Evolutionary conservation across 1,140 invertebrate species (phyloP).

Genomic region (Aphidius gifuensis): DNA sequence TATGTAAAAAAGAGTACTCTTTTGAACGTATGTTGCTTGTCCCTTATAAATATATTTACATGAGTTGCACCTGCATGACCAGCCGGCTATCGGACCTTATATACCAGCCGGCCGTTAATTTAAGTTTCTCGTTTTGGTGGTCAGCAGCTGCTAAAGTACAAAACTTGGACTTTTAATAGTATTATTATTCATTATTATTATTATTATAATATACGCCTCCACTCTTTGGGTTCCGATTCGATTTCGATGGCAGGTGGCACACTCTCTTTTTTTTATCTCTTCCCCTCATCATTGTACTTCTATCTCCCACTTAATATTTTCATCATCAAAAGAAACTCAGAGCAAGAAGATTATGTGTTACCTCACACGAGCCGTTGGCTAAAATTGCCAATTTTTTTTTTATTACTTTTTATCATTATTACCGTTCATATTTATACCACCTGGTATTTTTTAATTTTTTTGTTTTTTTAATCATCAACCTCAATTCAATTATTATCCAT

Average conservation of each 20-base stretch:
- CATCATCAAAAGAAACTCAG: constrained; percentile 15
- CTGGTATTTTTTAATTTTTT: constrained; percentile 7
- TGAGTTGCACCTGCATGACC: constrained; percentile 41
- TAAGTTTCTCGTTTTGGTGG: constrained; percentile 46
- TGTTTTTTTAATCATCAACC: background rate
- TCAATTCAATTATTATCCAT: no score
- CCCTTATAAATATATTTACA: constrained; percentile 7
- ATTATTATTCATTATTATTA: constrained; percentile 2
- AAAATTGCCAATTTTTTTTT: constrained; percentile 6
- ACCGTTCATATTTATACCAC: constrained; percentile 12
- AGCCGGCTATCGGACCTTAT: constrained; percentile 30
- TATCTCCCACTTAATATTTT: constrained; percentile 10
- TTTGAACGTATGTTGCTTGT: background rate
- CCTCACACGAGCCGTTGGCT: constrained; percentile 26
- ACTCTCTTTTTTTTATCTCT: constrained; percentile 10
- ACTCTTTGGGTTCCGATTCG: constrained; percentile 29
- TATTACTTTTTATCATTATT: constrained; percentile 5
- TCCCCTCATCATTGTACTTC: constrained; percentile 6
- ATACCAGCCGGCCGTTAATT: constrained; percentile 40
- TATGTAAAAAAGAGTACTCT: no score
- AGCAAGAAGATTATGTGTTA: constrained; percentile 19
- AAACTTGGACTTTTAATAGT: constrained; percentile 12
- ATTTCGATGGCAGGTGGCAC: constrained; percentile 19
- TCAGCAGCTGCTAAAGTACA: constrained; percentile 43
- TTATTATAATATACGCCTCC: constrained; percentile 16